These are phyloP conservation scores for Loriculus beryllinus DNA, from an alignment of 2,797 vertebrate species.

Conservation along the genomic window DNA sequence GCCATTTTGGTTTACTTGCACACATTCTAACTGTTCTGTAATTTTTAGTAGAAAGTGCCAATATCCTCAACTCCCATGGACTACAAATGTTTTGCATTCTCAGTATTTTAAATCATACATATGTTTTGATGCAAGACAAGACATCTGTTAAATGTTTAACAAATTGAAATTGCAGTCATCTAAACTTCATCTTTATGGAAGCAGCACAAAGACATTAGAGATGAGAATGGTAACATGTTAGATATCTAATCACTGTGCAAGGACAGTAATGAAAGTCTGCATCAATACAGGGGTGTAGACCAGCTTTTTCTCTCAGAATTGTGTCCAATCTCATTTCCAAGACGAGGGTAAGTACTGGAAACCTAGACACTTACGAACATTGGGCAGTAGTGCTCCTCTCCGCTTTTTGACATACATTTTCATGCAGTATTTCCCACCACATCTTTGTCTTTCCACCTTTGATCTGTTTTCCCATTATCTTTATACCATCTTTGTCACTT, in stretches of 20 bases:
- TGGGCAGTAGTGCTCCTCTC: neutral
- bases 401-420: neutral
- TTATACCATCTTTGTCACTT: neutral
- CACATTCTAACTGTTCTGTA: neutral
- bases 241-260: neutral
- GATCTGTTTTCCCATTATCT: neutral
- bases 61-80: neutral
- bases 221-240: neutral
- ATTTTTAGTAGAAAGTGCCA: neutral
- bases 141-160: neutral
- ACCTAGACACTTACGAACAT: neutral
- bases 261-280: neutral
- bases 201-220: neutral
- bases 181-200: neutral
- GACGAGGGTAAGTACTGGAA: neutral
- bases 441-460: neutral
- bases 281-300: neutral
- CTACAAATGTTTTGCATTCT: neutral
- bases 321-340: neutral
- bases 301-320: neutral
- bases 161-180: neutral
- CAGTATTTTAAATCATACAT: neutral
- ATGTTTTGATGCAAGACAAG: neutral
- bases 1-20: neutral
- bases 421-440: rapidly evolving